Evolutionary conservation across 2,113 vertebrate genomes (phyloP).

Genomic region (Colaptes auratus): DNA sequence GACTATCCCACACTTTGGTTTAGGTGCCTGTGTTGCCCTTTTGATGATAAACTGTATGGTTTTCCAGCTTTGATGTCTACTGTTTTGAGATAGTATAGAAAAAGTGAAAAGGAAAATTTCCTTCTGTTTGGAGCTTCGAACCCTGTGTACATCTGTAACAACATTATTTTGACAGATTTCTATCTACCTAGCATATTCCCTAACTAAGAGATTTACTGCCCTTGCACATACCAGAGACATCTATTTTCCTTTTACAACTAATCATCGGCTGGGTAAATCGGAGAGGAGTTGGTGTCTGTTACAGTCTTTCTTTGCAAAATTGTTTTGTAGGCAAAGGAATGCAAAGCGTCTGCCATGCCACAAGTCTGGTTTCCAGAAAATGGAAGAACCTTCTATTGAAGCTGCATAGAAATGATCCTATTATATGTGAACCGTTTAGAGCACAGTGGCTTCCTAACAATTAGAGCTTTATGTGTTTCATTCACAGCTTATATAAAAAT

Average conservation of each 20-base stretch:
- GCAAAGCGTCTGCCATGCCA: background rate
- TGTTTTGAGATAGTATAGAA: background rate
- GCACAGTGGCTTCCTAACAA: constrained; percentile 57
- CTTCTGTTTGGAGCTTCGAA: background rate
- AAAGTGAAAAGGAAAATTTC: background rate
- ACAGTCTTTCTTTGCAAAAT: background rate
- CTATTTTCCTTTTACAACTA: background rate
- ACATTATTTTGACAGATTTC: background rate
- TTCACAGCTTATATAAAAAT: constrained; percentile 67
- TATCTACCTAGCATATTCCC: background rate
- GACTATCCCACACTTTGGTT: background rate
- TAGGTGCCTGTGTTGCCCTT: background rate
- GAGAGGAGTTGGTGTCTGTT: background rate
- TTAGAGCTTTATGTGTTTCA: constrained; percentile 60
- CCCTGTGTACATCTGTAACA: background rate
- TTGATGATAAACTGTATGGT: background rate
- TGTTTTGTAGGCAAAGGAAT: background rate
- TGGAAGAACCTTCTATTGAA: constrained; percentile 12
- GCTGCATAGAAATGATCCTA: constrained; percentile 59
- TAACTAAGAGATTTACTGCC: background rate
- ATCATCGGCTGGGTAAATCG: background rate
- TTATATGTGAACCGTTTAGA: constrained; percentile 47
- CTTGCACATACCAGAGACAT: background rate
- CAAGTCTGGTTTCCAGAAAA: constrained; percentile 15
- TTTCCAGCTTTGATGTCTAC: background rate